Evolutionary conservation across 2,797 vertebrate species (phyloP), one percentile per base, ranked within the genome.

Genomic region (Hoplostethus mediterraneus): DNA sequence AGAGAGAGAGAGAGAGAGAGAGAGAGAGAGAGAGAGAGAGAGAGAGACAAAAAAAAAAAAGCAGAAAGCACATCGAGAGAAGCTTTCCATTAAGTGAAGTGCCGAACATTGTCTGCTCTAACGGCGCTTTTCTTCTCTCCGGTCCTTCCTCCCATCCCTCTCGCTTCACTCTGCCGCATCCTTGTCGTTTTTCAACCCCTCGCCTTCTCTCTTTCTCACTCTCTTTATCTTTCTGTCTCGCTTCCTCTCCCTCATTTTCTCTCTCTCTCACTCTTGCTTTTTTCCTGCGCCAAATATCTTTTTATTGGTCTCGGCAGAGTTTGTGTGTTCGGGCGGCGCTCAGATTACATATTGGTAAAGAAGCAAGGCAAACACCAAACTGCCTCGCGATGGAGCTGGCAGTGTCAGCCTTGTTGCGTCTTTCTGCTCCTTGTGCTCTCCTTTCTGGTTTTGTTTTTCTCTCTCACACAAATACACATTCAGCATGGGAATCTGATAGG

Each of bases 301-400:
- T 88, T 88, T 89, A 87, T 92, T 85, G 42, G 58, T 82, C 74
- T 82, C 78, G 52, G 36, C 81, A 89, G 80, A 87, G 75, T 87
- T 85, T 79, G 85, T 77, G 62, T 83, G 85, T 79, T 73, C 70
- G 25, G 64, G 63, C 74, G 77, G 58, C 48, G 12, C 82, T 77
- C 70, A 77, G 66, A 69, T 67, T 75, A 83, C 81, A 91, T 83
- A 87, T 87, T 87, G 77, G 85, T 87, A 73, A 79, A 87, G 76
- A 76, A 71, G 65, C 60, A 81, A 84, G 72, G 77, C 79, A 85
- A 88, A 86, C 75, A 83, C 31, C 54, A 69, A 82, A 77, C 67
- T 61, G 75, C 62, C 70, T 82, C 63, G 47, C 76, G 88, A 85
- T 77, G 54, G 70, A 83, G 75, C 72, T 21, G 59, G 77, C 62